Evolutionary conservation across 2,888 invertebrate genomes (phyloP), one percentile per base, ranked within the genome.

Genomic region (Parochlus steinenii): DNA sequence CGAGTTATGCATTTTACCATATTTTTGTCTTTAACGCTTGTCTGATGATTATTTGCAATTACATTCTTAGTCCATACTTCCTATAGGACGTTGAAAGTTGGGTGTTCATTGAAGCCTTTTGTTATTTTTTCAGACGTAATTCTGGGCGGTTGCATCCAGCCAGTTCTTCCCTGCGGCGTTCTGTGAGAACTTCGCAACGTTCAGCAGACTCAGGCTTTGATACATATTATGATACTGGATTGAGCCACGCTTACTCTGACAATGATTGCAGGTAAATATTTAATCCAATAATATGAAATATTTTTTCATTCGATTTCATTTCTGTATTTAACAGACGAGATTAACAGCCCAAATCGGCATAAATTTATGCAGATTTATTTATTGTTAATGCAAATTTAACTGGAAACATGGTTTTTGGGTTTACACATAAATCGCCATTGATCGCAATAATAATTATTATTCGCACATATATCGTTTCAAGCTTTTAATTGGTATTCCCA

Each of bases 231-330:
- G 67, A 67, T 41, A 56, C 61, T 35, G 58, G 57, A 37, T 49
- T 63, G 1, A 66, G 71, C 1, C 73, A 76, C 37, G 78, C 79
- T 1, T 67, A 74, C 48, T 74, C 73, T 1, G 82, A 82, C 53
- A 75, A 77, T 0, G 81, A 82, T 44, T 67, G 74, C 58, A 71
- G 74, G 73, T 73, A 12, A 2, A 6, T 25, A 4, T 11, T 11
- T 4, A 27, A 5, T n/a, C 8, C 4, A 12, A 7, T 14, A 23
- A 23, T 23, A 23, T 10, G 4, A 11, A n/a, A 11, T 23, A 11
- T 23, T 10, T 23, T 23, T 23, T 3, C 23, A 23, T 23, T 23
- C 11, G 3, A 4, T 11, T 11, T n/a, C 11, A 7, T n/a, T n/a
- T 23, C 11, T 23, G 23, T 10, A 10, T 23, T n/a, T 23, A n/a